Base-by-base conservation (phyloP, 2,797 vertebrate species). In the Tolypeutes matacus region DNA sequence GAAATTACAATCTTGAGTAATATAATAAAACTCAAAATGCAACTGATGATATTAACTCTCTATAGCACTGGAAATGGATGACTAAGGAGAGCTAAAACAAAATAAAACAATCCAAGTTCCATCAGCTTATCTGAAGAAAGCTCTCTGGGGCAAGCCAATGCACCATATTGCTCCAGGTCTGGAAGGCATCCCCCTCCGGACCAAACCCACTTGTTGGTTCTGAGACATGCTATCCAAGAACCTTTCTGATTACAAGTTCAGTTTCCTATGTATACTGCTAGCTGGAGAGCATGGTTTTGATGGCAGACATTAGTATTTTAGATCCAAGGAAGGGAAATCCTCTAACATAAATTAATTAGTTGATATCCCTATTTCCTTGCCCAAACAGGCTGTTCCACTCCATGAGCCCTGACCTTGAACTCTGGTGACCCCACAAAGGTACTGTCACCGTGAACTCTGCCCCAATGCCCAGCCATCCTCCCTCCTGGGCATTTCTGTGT, bases 21-120 rank as follows among this genome's bases (percentile, higher is more conserved):
- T 77, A 76, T 11, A 72, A 93, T 82, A 70, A 65, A 65, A 58
- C 60, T 89, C 46, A 60, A 65, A 92, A 83, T 23, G 81, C 60
- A 58, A 51, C 53, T 51, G 12, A 58, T 73, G 34, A 49, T 62
- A 62, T 56, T 73, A 93, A 58, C 29, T 89, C 20, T 81, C 72
- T 49, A 56, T n/a, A 89, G 42, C 60, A 34, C 56, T 34, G 31
- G 39, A 69, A 73, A 80, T 14, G 39, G 83, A 62, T 53, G 46
- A 73, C n/a, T 49, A 8, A 46, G 29, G 31, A 69, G n/a, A 49
- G 7, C n/a, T 27, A 83, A 64, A 86, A 14, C 87, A 67, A 77
- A 21, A n/a, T n/a, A 56, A 9, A n/a, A 58, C n/a, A 62, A 51
- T 12, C 5, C 1, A 46, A 34, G 25, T 21, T 3, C 36, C 70